Percentiles rank a stretch among this genome's conserved stretches.
phyloP scores from a whole-genome alignment of 1,140 invertebrate species.

The Zaprionus lachaisei region DNA sequence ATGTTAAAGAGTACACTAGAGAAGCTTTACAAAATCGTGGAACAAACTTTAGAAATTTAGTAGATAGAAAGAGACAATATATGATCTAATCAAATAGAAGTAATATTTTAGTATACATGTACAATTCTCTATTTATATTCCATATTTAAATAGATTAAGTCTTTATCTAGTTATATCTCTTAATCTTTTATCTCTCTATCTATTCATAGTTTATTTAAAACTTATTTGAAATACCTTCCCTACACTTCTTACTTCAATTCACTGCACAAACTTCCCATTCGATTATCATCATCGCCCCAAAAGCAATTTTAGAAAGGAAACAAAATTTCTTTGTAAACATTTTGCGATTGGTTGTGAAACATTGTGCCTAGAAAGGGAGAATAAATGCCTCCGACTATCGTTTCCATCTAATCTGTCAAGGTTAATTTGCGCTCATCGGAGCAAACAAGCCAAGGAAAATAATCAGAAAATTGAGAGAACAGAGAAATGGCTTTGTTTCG shows the following conservation, averaged over 20 bases:
- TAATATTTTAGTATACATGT: too few species aligned
- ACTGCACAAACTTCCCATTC: not conserved
- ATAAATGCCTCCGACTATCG: slow-evolving; percentile 24
- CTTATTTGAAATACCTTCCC: not conserved
- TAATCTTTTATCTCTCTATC: too few species aligned
- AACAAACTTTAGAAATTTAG: too few species aligned
- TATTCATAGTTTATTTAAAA: not conserved
- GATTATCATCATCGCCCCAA: not conserved
- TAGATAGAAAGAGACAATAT: too few species aligned
- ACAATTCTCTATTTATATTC: too few species aligned
- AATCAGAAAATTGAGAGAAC: slow-evolving; percentile 38
- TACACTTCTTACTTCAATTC: not conserved
- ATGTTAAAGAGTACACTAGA: too few species aligned
- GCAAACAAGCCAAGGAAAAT: slow-evolving; percentile 37
- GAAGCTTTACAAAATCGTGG: too few species aligned
- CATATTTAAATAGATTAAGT: too few species aligned
- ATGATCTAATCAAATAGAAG: too few species aligned
- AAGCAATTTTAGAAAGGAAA: not conserved
- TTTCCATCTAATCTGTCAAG: slow-evolving; percentile 60
- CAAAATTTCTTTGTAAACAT: slow-evolving; percentile 46
- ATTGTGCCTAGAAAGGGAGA: slow-evolving; percentile 19
- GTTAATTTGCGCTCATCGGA: slow-evolving; percentile 61
- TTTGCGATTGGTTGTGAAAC: slow-evolving; percentile 32
- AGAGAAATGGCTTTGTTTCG: slow-evolving; percentile 24
- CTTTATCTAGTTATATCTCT: too few species aligned